Evolutionary conservation across 2,888 invertebrate species (phyloP).

Genomic region (Hydroisotoma schaefferi): DNA sequence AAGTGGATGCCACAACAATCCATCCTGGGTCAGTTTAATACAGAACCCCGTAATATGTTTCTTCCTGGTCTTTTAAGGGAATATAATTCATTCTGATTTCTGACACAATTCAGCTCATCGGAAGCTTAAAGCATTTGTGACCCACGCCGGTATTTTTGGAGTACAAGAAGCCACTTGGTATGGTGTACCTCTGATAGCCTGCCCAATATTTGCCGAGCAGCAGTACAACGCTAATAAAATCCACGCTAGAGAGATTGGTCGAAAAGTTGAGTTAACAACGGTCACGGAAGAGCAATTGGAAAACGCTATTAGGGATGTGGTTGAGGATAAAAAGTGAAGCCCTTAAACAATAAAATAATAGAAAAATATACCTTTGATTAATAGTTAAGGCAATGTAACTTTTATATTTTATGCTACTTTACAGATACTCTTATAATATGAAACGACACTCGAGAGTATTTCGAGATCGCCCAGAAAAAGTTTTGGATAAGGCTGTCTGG

Average conservation of each 20-base stretch:
- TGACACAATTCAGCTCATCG: conserved; percentile 29
- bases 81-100: not conserved
- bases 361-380: not conserved
- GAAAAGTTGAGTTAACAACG: not conserved
- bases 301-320: not conserved
- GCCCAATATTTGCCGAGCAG: conserved; percentile 35
- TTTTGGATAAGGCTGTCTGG: not conserved
- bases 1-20: conserved; percentile 22
- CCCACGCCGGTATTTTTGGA: conserved; percentile 39
- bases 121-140: conserved; percentile 34
- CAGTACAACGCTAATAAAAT: not conserved
- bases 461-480: not conserved
- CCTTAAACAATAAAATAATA: not conserved
- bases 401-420: too few species aligned
- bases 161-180: conserved; percentile 34
- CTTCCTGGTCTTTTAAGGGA: not conserved
- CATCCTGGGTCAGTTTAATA: conserved; percentile 20
- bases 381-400: too few species aligned
- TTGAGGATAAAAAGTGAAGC: not conserved
- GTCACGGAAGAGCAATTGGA: not conserved
- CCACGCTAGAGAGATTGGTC: not conserved
- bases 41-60: not conserved
- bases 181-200: conserved; percentile 29
- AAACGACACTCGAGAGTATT: not conserved
- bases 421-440: not conserved